These are phyloP conservation scores for Characodon lateralis DNA, from an alignment of 2,797 vertebrate genomes.

Conservation along the genomic window DNA sequence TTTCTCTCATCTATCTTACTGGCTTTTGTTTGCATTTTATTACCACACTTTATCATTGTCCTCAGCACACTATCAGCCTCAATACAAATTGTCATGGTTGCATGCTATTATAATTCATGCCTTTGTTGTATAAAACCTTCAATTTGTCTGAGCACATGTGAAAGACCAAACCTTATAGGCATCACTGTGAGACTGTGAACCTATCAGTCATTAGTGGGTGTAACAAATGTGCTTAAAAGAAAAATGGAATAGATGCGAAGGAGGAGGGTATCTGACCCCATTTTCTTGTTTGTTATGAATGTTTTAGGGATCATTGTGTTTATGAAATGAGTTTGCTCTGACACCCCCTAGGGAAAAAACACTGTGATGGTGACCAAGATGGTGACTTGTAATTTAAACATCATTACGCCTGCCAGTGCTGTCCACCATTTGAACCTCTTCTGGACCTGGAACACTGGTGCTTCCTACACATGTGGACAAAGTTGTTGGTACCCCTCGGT, in stretches of 20 bases:
- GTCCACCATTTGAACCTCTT: constrained; percentile 58
- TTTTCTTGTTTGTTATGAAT: constrained; percentile 81
- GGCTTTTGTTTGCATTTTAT: constrained; percentile 67
- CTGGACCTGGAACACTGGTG: constrained; percentile 10
- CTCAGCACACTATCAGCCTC: constrained; percentile 43
- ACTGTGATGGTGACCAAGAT: constrained; percentile 31
- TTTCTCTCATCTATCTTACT: constrained; percentile 51
- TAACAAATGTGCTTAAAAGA: constrained; percentile 75
- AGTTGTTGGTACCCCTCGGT: too few relatives aligned
- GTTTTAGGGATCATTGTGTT: constrained; percentile 76
- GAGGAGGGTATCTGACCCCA: constrained; percentile 63
- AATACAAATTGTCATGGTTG: constrained; percentile 52
- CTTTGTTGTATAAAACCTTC: constrained; percentile 63
- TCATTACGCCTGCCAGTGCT: constrained; percentile 61
- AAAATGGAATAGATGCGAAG: constrained; percentile 63
- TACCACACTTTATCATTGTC: constrained; percentile 64
- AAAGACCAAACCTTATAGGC: constrained; percentile 63
- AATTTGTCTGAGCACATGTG: constrained; percentile 55
- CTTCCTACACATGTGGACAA: constrained; percentile 2
- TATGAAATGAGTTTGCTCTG: constrained; percentile 73
- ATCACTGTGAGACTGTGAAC: constrained; percentile 46
- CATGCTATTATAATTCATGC: constrained; percentile 57
- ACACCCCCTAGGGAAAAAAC: constrained; percentile 62
- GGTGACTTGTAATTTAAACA: constrained; percentile 63
- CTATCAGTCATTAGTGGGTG: constrained; percentile 70